These are phyloP conservation scores for Melanogrammus aeglefinus DNA, from an alignment of 2,797 vertebrate genomes.

Conservation along the genomic window DNA sequence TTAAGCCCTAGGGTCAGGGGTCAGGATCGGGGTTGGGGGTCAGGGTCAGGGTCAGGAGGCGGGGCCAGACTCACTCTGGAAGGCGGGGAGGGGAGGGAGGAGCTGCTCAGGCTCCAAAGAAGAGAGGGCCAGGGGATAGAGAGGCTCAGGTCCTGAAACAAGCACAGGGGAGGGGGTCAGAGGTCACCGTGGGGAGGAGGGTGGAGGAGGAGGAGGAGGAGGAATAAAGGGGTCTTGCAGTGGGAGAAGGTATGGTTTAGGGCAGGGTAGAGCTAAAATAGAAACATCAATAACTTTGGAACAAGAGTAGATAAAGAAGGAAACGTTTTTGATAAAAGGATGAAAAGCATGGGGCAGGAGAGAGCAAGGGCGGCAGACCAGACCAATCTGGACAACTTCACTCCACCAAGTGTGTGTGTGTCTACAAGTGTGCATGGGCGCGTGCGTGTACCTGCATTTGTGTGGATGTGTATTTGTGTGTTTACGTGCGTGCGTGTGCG, in stretches of 20 bases:
- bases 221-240: conserved; percentile 24
- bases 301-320: not conserved
- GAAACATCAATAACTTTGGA: not conserved
- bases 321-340: not conserved
- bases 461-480: not conserved
- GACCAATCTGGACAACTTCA: no score
- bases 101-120: conserved; percentile 60
- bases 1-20: not conserved
- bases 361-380: not conserved
- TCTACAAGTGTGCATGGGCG: not conserved
- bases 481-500: not conserved
- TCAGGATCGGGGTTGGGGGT: not conserved
- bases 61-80: conserved; percentile 64
- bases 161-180: conserved; percentile 37
- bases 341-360: not conserved
- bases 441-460: not conserved
- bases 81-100: conserved; percentile 52
- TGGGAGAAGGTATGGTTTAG: conserved; percentile 7
- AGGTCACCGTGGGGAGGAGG: conserved; percentile 11
- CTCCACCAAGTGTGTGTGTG: not conserved
- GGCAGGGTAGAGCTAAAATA: not conserved
- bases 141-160: conserved; percentile 53
- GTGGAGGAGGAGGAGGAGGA: not conserved
- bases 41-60: not conserved
- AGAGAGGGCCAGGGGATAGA: conserved; percentile 44